Evolutionary conservation across 1,140 invertebrate species (phyloP), one percentile per base, ranked within the genome.

Genomic region (Hycleus cichorii): DNA sequence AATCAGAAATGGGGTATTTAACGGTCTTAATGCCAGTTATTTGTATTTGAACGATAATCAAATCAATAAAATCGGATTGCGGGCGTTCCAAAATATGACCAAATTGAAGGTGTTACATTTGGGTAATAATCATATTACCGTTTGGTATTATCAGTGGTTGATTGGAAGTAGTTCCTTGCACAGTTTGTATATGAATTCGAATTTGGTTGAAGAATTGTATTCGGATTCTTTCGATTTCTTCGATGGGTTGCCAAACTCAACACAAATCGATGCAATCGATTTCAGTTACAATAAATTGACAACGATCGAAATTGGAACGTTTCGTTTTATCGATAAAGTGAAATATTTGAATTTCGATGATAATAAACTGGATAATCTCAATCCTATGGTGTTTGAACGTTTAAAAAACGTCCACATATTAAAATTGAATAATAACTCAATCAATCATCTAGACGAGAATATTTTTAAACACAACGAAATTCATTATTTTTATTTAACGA

Each of bases 121-220:
- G 11, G 47, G 49, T 24, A 55, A 59, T 43, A 63, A 63, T 44
- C 42, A 49, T 10, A 58, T 63, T 40, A 52, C 58, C 18, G 48
- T 46, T 8, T 47, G 58, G 39, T 53, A 58, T 48, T 42, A 55
- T n/a, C 46, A 47, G 32, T 63, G 60, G 60, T 63, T 63, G 47
- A 49, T 50, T 12, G 49, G 50, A 12, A 56, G 46, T 38, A 1
- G 18, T 32, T 53, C 56, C 8, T 43, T 46, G 18, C 32, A 49
- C 10, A 18, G 43, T 2, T 39, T 62, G n/a, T 48, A 63, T 12
- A 53, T 63, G 42, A 58, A 51, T 46, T 56, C 27, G 57, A 63
- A 63, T 39, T 39, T 59, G 18, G 47, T 63, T 11, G 47, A 49
- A 12, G 38, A 60, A n/a, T 42, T 63, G 42, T 50, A 48, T 4